Evolutionary conservation across 2,888 invertebrate genomes (phyloP), one percentile per base, ranked within the genome.

Genomic region (Spilosoma lubricipeda): DNA sequence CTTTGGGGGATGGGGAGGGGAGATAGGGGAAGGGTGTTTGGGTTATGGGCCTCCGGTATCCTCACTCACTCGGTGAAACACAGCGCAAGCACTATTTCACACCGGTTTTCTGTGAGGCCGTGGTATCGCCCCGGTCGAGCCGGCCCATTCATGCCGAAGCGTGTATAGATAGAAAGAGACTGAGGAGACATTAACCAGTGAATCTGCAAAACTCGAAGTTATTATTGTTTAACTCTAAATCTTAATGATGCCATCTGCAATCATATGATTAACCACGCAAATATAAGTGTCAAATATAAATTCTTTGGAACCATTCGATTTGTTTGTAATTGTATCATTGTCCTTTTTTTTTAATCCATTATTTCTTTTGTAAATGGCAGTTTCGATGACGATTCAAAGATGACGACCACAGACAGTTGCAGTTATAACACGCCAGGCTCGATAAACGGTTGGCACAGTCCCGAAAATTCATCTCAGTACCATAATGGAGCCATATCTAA

Each of bases 331-430:
- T 7, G 20, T 48, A 48, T 48, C 8, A 13, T 59, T 13, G 27
- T 4, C 23, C 23, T 59, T 27, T 9, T 1, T 7, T 9, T n/a
- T 59, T 59, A 27, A n/a, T 11, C n/a, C n/a, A 11, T n/a, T 4
- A 64, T 59, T 11, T 27, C 39, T 33, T 15, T 69, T 23, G n/a
- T 56, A 30, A 52, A 42, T 71, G 65, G 56, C 59, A 96, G 96
- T 78, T 95, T 93, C 77, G 96, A 96, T 65, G 96, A 96, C 74
- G 96, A 96, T 86, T 96, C 96, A 27, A 97, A 97, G 88, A 94
- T 95, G 95, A 96, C 96, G n/a, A 94, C 96, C 39, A 96, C 96
- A 74, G 97, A 97, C 82, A 96, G 96, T 83, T 96, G 96, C 79
- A 96, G 96, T 75, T 94, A 93, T 88, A 94, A 94, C 83, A 94